A percentile compares a stretch with the other conserved stretches of the same genome.
These are phyloP conservation scores for Parazoanthus atlanticus DNA, from an alignment of 92 coral and sea anemone species.

Conservation along the genomic window DNA sequence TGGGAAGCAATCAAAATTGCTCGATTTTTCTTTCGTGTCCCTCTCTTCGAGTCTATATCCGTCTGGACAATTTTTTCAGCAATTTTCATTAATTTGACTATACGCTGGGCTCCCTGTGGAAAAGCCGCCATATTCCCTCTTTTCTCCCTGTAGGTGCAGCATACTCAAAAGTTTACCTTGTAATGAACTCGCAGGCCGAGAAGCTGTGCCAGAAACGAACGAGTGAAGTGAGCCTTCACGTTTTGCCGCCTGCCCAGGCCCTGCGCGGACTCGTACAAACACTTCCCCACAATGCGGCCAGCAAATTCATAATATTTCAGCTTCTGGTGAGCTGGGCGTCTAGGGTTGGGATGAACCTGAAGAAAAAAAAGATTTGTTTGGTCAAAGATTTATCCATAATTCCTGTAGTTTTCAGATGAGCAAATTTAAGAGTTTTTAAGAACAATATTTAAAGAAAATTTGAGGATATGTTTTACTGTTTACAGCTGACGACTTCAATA, in stretches of 20 bases:
- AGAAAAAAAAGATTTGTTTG: neutral
- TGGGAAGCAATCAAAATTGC: too few relatives aligned
- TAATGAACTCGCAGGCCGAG: constrained; percentile 92
- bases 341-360: constrained; percentile 91
- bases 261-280: constrained; percentile 90
- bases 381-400: neutral
- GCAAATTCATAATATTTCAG: constrained; percentile 94
- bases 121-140: too few relatives aligned
- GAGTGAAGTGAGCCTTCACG: constrained; percentile 89
- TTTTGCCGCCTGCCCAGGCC: constrained; percentile 75
- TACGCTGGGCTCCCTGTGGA: too few relatives aligned
- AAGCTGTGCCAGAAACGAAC: constrained; percentile 92
- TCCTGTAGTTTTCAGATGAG: neutral
- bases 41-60: too few relatives aligned
- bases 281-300: constrained; percentile 92
- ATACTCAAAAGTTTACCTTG: constrained; percentile 62
- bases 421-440: neutral
- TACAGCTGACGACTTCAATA: neutral
- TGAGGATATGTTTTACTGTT: neutral
- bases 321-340: constrained; percentile 69
- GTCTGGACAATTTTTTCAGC: too few relatives aligned
- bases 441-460: neutral
- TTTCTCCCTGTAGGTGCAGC: neutral
- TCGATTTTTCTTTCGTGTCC: too few relatives aligned
- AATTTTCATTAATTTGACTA: too few relatives aligned